Evolutionary conservation across 2,113 vertebrate species (phyloP), one percentile per base, ranked within the genome.

Genomic region (Perognathus longimembris): DNA sequence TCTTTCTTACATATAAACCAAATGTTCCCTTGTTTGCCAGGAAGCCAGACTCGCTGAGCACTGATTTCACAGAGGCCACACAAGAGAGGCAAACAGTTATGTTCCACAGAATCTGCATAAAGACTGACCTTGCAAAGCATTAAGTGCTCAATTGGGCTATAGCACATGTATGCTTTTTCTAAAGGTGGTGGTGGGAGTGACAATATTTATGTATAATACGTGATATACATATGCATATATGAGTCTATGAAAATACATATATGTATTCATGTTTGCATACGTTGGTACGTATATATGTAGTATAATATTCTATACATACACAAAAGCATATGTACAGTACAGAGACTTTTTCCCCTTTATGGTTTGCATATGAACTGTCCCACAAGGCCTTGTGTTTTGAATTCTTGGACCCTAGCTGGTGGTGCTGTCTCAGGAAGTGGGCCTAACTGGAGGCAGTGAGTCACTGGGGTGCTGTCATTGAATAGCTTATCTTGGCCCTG

Each of bases 11-110:
- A 77, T 95, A 40, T 70, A 91, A 97, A 59, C 96, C 98, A 96
- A 98, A 97, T 98, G 97, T 98, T 93, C 84, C 21, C 2, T 96
- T 98, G 95, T 97, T 95, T 96, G 73, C 45, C 82, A 90, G 96
- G 96, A 97, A 97, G 81, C 81, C 95, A 95, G 91, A 75, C 84
- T 89, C 88, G 71, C 92, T 98, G 97, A 97, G 95, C 97, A 95
- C 96, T 95, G 85, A 94, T 95, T 97, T 97, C 95, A 95, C 93
- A 93, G 84, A 97, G 97, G 93, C 92, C 54, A 63, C 91, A 96
- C 91, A 98, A 93, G 90, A 96, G 88, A 95, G 77, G 87, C 66
- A 74, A 95, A 96, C 42, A 69, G 90, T 38, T 34, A 85, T 42
- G 94, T 95, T 22, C 14, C 82, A 85, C 36, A 18, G 88, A 94